Conservation (phyloP, 2,888 invertebrate species). For the Pseudococcus longispinus region DNA sequence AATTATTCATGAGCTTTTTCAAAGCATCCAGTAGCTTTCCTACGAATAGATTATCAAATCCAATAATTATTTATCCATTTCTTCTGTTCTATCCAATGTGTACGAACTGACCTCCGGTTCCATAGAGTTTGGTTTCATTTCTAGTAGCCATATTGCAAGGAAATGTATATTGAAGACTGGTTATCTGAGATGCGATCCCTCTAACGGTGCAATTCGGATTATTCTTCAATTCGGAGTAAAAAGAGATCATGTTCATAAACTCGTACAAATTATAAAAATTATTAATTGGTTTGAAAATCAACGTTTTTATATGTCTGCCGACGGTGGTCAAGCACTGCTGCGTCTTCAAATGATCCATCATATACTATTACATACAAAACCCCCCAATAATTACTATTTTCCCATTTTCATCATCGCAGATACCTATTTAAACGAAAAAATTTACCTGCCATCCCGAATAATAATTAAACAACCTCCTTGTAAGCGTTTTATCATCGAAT, state of each 20-base stretch:
- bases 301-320: slow-evolving; percentile 71
- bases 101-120: slow-evolving; percentile 71
- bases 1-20: slow-evolving; percentile 73
- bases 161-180: slow-evolving; percentile 74
- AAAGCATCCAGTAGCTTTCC: slow-evolving; percentile 72
- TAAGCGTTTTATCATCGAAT: slow-evolving; percentile 75
- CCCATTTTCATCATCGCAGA: neutral
- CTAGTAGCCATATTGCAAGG: slow-evolving; percentile 75
- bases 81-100: neutral
- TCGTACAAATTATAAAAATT: slow-evolving; percentile 84
- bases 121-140: slow-evolving; percentile 73
- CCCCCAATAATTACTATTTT: neutral
- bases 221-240: slow-evolving; percentile 71
- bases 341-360: slow-evolving; percentile 76
- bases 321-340: slow-evolving; percentile 75
- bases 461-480: slow-evolving; percentile 78
- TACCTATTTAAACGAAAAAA: neutral
- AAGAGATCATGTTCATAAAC: slow-evolving; percentile 81
- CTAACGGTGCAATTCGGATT: slow-evolving; percentile 64
- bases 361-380: slow-evolving; percentile 65
- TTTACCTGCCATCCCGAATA: slow-evolving; percentile 79
- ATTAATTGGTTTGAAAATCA: slow-evolving; percentile 76
- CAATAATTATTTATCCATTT: neutral
- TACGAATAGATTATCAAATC: slow-evolving; percentile 58
- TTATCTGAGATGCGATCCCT: slow-evolving; percentile 69